Evolutionary conservation across 2,113 vertebrate genomes (phyloP).

Genomic region (Rhodinocichla rosea): DNA sequence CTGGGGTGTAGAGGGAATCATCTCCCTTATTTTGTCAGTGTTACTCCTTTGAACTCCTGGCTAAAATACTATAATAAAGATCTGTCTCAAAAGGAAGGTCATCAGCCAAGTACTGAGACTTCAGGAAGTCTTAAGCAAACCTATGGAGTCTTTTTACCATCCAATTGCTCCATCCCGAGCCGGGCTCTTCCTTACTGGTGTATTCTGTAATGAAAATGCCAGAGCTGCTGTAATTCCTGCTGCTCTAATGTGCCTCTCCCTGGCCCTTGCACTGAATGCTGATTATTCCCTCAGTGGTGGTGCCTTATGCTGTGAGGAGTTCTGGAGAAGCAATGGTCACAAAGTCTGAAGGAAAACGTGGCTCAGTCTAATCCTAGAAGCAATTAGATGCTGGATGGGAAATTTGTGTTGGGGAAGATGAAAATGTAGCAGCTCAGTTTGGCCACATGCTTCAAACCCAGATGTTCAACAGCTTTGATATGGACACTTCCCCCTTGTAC

Average conservation of each 20-base stretch:
- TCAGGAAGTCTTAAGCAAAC: conserved; percentile 18
- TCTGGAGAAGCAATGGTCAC: not conserved
- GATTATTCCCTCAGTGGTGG: not conserved
- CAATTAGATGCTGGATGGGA: not conserved
- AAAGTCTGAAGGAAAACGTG: not conserved
- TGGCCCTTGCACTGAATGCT: not conserved
- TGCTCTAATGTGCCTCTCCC: not conserved
- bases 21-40: conserved; percentile 18
- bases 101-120: conserved; percentile 21
- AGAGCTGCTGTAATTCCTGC: not conserved
- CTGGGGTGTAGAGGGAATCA: not conserved
- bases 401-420: not conserved
- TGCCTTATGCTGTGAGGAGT: not conserved
- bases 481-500: not conserved
- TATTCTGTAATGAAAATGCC: not conserved
- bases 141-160: not conserved
- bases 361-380: not conserved
- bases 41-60: not conserved
- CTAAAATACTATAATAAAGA: conserved; percentile 25
- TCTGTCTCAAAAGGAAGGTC: conserved; percentile 3
- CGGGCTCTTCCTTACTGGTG: not conserved
- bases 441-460: not conserved
- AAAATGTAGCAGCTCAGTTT: not conserved
- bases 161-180: conserved; percentile 15
- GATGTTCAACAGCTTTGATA: not conserved